These are phyloP conservation scores for Poeciliopsis presidionis DNA, from an alignment of 2,797 vertebrate species.

Conservation along the genomic window DNA sequence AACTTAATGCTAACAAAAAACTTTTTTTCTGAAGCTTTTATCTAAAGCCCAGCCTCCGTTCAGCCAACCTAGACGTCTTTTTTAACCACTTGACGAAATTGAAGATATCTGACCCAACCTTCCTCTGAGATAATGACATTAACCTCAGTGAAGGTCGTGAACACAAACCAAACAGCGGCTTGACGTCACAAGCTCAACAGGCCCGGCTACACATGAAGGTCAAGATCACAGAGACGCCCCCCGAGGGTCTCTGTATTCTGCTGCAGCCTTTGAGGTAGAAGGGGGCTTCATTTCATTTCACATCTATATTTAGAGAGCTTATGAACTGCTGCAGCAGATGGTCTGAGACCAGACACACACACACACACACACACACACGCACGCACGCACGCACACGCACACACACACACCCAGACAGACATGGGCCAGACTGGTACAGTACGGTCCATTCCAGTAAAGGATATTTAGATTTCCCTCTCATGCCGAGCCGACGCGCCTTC, in stretches of 20 bases:
- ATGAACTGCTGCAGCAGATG: conserved; percentile 84
- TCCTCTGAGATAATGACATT: conserved; percentile 15
- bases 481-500: conserved; percentile 99
- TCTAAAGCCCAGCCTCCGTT: background rate
- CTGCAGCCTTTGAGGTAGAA: conserved; percentile 57
- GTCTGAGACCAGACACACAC: conserved; percentile 75
- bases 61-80: background rate
- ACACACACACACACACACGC: conserved; percentile 50
- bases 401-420: background rate
- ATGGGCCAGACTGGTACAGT: conserved; percentile 65
- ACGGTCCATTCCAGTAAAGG: conserved; percentile 83
- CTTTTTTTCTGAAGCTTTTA: background rate
- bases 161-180: conserved; percentile 12
- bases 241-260: conserved; percentile 64
- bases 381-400: conserved; percentile 49
- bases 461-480: conserved; percentile 99
- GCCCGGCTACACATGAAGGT: conserved; percentile 59
- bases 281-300: conserved; percentile 79
- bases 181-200: conserved; percentile 21
- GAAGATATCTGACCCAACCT: conserved; percentile 8
- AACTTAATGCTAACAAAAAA: background rate
- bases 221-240: conserved; percentile 62
- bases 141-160: conserved; percentile 15
- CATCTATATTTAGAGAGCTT: conserved; percentile 84
- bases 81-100: background rate